Evolutionary conservation across 2,113 vertebrate species (phyloP).

Genomic region (Colistium nudipinnis): DNA sequence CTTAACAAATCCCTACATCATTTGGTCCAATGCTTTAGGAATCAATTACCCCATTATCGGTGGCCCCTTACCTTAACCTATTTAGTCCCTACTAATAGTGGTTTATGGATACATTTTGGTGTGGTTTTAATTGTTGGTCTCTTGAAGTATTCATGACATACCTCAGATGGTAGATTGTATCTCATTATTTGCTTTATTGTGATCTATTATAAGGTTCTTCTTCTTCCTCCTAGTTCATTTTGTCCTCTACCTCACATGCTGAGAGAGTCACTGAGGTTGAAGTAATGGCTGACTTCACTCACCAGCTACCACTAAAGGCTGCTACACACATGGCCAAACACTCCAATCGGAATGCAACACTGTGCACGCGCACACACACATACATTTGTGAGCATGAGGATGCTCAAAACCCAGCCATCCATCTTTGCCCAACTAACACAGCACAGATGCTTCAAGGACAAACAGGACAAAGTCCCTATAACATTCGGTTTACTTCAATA

Average conservation of each 20-base stretch:
- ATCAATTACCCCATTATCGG: neutral
- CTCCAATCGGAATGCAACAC: constrained; percentile 29
- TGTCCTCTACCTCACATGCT: constrained; percentile 21
- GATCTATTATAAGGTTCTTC: neutral
- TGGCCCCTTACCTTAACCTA: neutral
- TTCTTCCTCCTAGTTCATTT: constrained; percentile 5
- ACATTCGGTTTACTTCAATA: neutral
- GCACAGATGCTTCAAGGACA: constrained; percentile 39
- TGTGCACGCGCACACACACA: neutral
- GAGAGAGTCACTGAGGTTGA: constrained; percentile 51
- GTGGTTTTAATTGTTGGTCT: constrained; percentile 1
- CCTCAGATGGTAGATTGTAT: neutral
- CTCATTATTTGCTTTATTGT: neutral
- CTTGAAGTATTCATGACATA: neutral
- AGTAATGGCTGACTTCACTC: constrained; percentile 60
- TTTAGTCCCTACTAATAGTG: neutral
- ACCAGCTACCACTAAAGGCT: constrained; percentile 48
- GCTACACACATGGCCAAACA: constrained; percentile 10
- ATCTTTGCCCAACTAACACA: constrained; percentile 31
- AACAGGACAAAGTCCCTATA: constrained; percentile 34
- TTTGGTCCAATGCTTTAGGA: neutral
- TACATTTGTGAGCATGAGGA: neutral
- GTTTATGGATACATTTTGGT: neutral
- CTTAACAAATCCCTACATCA: neutral
- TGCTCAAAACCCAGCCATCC: constrained; percentile 14